Evolutionary conservation across 2,797 vertebrate genomes (phyloP).

Genomic region (Poeciliopsis gracilis): DNA sequence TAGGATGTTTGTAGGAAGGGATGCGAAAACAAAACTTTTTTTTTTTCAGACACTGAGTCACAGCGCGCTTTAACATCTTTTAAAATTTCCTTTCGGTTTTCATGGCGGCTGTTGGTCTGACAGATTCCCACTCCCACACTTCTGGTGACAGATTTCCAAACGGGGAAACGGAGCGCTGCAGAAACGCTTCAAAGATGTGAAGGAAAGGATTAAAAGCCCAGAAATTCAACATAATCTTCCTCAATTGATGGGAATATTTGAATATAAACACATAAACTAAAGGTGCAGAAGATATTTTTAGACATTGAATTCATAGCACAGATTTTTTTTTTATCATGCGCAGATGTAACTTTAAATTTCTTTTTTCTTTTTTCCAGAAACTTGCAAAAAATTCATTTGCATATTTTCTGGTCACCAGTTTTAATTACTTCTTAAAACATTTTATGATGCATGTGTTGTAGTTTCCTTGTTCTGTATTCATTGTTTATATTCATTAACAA

Average conservation of each 20-base stretch:
- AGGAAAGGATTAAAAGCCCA: neutral
- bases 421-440: no score
- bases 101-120: conserved; percentile 28
- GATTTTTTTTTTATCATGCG: neutral
- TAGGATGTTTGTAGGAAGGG: neutral
- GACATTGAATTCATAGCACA: neutral
- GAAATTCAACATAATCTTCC: neutral
- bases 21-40: neutral
- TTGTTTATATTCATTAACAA: no score
- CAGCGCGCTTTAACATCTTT: conserved; percentile 2
- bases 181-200: neutral
- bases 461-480: no score
- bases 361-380: neutral
- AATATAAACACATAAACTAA: neutral
- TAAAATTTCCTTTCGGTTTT: conserved; percentile 24
- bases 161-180: neutral
- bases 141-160: conserved; percentile 30
- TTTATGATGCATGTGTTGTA: no score
- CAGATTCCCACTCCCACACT: conserved; percentile 50
- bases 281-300: neutral
- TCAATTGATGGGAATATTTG: neutral
- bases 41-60: conserved; percentile 24
- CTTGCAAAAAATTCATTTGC: neutral
- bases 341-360: neutral
- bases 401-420: no score